A percentile compares a stretch with the other conserved stretches of the same genome.
phyloP scores from a whole-genome alignment of 2,888 invertebrate species.

The Melinaea marsaeus region DNA sequence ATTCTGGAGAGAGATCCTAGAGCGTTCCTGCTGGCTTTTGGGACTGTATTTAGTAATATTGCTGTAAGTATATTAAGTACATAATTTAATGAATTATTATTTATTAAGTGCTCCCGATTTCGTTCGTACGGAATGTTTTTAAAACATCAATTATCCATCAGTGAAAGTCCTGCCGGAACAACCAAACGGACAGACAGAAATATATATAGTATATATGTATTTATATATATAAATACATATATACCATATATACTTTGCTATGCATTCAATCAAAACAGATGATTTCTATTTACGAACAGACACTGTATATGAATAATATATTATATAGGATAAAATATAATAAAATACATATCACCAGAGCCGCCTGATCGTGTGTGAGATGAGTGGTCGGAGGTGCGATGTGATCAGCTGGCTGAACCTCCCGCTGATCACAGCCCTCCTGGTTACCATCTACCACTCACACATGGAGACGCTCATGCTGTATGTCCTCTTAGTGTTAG shows the following conservation, averaged over 20 bases:
- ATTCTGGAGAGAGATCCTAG: conserved; percentile 90
- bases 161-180: too few relatives aligned
- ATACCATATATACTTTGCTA: too few relatives aligned
- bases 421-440: conserved; percentile 79
- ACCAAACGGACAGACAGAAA: too few relatives aligned
- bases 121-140: too few relatives aligned
- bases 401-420: conserved; percentile 87
- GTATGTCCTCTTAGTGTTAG: conserved; percentile 82
- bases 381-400: conserved; percentile 94
- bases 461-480: conserved; percentile 83
- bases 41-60: conserved; percentile 97
- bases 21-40: conserved; percentile 90
- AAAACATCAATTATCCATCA: too few relatives aligned
- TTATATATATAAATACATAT: too few relatives aligned
- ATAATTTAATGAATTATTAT: neutral
- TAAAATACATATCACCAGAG: conserved; percentile 79
- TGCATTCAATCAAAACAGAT: too few relatives aligned
- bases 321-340: too few relatives aligned
- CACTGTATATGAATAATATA: too few relatives aligned
- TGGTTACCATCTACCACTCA: conserved; percentile 68
- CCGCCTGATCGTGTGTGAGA: conserved; percentile 96
- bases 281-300: too few relatives aligned
- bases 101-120: too few relatives aligned
- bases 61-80: conserved; percentile 82
- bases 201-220: too few relatives aligned